Percentiles rank a stretch among this genome's conserved stretches.
Evolutionary conservation across 2,888 invertebrate species (phyloP).

Genomic region (Craniophora ligustri): DNA sequence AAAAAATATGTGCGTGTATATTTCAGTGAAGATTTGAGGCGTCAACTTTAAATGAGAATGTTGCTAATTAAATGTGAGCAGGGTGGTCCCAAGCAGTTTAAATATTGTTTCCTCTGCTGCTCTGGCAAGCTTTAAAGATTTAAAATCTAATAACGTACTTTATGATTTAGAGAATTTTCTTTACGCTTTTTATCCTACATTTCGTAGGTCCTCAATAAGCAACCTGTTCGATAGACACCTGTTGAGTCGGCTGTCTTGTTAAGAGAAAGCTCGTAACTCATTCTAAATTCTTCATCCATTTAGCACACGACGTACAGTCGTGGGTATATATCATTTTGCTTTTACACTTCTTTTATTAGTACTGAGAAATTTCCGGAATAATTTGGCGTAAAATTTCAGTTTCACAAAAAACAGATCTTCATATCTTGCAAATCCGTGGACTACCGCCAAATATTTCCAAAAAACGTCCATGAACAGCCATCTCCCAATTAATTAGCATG

Average conservation of each 20-base stretch:
- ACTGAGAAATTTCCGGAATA: not conserved
- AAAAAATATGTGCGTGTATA: slow-evolving; percentile 42
- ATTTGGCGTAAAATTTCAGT: not conserved
- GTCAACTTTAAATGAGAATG: slow-evolving; percentile 43
- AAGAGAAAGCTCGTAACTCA: slow-evolving; percentile 44
- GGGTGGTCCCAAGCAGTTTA: slow-evolving; percentile 50
- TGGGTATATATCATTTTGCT: slow-evolving; percentile 13
- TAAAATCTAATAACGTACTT: slow-evolving; percentile 9
- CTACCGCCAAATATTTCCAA: slow-evolving; percentile 44
- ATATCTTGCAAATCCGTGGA: slow-evolving; percentile 8
- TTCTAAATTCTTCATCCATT: slow-evolving; percentile 42
- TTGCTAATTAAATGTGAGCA: slow-evolving; percentile 54
- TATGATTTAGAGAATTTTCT: slow-evolving; percentile 5
- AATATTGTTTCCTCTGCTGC: slow-evolving; percentile 47
- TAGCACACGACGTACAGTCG: slow-evolving; percentile 20
- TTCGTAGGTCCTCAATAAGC: slow-evolving; percentile 15
- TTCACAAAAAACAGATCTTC: slow-evolving; percentile 10
- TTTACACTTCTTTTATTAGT: not conserved
- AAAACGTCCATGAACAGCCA: slow-evolving; percentile 48
- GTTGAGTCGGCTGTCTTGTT: slow-evolving; percentile 45
- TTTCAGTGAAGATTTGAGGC: slow-evolving; percentile 33
- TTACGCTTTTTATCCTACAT: slow-evolving; percentile 12
- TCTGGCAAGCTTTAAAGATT: slow-evolving; percentile 6
- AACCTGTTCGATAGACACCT: slow-evolving; percentile 42
- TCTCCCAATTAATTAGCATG: slow-evolving; percentile 80